Evolutionary conservation across 2,888 invertebrate species (phyloP), one percentile per base, ranked within the genome.

Genomic region (Epistrophe grossulariae): DNA sequence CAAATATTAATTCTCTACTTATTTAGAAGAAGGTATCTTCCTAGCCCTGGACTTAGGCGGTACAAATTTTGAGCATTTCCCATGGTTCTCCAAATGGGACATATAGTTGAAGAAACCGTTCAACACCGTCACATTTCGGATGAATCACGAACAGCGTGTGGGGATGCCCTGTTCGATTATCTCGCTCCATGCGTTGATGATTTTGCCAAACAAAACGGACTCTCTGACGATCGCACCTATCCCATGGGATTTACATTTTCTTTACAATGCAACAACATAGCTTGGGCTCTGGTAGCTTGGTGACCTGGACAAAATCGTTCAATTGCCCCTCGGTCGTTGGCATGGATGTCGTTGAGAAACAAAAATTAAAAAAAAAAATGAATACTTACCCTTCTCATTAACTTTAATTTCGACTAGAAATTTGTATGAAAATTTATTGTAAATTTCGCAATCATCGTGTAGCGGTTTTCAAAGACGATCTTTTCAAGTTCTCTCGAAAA

Each of bases 181-280:
- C 93, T 97, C 79, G 97, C 97, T 0, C 94, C 95, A 88, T 96
- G 96, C 92, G 95, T 97, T 88, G 94, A 94, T 83, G 94, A 95
- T 90, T 97, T 97, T 93, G 93, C 96, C 70, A 93, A 93, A 35
- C 93, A 94, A 52, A 94, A 95, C 89, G 50, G 71, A 6, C 70
- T 89, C 13, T 15, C 40, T 8, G 60, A 87, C 4, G 83, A 84
- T 8, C 43, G 73, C 0, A 66, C 80, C 7, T 84, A 96, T 88
- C 95, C 96, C 2, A 91, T 97, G 88, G 97, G 97, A 9, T 97
- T 97, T 93, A 97, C 97, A 2, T 97, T 97, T 93, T 97, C 40
- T 97, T 97, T 92, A 97, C 97, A 8, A 96, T 97, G 95, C 31
- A 31, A 31, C 31, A 31, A 7, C 31, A 31, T 7, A 31, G 31